Conservation (phyloP, 2,113 vertebrate genomes). For the Amphiprion ocellaris region DNA sequence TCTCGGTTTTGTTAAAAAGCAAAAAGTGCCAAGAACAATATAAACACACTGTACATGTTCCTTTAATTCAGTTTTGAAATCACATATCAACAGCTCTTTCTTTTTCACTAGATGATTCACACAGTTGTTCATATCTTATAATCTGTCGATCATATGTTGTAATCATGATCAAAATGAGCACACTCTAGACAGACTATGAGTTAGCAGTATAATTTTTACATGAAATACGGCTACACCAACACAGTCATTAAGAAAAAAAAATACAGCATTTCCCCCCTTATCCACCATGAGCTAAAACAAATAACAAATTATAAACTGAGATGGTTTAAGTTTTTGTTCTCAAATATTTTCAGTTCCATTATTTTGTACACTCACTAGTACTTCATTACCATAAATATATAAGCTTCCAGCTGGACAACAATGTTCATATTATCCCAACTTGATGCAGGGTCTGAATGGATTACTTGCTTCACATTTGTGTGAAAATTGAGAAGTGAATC, state of each 20-base stretch:
- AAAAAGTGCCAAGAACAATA: slow-evolving; percentile 53
- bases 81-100: background rate
- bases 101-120: background rate
- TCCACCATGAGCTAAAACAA: background rate
- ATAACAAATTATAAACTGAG: background rate
- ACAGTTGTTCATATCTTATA: background rate
- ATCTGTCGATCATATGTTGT: background rate
- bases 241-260: too few relatives aligned
- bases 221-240: background rate
- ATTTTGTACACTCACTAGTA: too few relatives aligned
- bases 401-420: too few relatives aligned
- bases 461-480: too few relatives aligned
- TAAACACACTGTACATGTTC: slow-evolving; percentile 40
- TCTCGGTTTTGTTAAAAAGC: slow-evolving; percentile 36
- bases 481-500: too few relatives aligned
- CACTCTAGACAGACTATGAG: too few relatives aligned
- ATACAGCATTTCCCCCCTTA: too few relatives aligned
- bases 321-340: background rate
- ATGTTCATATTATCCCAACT: too few relatives aligned
- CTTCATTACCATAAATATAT: too few relatives aligned
- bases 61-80: slow-evolving; percentile 32
- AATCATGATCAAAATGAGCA: background rate
- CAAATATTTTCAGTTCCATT: too few relatives aligned
- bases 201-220: background rate
- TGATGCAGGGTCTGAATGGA: too few relatives aligned